Evolutionary conservation across 2,797 vertebrate species (phyloP), one percentile per base, ranked within the genome.

Genomic region (Sebastes cheni): DNA sequence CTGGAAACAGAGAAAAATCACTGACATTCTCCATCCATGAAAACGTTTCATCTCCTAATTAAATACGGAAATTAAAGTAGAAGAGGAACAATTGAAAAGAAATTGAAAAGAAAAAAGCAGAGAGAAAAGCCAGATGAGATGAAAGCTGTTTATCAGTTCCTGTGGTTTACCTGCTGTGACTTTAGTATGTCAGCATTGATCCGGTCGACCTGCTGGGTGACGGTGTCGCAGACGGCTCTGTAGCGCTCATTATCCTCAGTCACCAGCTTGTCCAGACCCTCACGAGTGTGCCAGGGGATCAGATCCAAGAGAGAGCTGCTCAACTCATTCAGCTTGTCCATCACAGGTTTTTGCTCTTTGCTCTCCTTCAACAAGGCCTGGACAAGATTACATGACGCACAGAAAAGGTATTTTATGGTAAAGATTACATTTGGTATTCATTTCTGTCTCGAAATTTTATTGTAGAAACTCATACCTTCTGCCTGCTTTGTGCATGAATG

Each of bases 271-370:
- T 99, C 98, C 18, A 99, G 96, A 4, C 97, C 96, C 90, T 98
- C 98, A 62, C 98, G 95, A 1, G 97, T 97, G 83, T 98, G 96
- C 99, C 99, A 99, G 0, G 99, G 99, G 58, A 99, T 98, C 80
- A 99, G 94, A 79, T 99, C 98, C 91, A 99, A 90, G 50, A 99
- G 96, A 36, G 97, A 96, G 42, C 94, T 91, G 92, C 97, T 97
- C 70, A 97, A 93, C 85, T 99, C 98, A 77, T 99, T 99, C 75
- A 99, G 91, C 25, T 95, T 96, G 88, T 99, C 97, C 86, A 99
- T 59, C 68, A 95, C 89, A 34, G 93, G 83, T 91, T 96, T 98
- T 86, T 95, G 96, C 39, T 92, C 95, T 91, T 96, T 97, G 58
- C 95, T 95, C 91, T 99, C 97, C 80, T 96, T 95, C 77, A 98